phyloP scores from a whole-genome alignment of 2,797 vertebrate species.

The Otus scops region DNA sequence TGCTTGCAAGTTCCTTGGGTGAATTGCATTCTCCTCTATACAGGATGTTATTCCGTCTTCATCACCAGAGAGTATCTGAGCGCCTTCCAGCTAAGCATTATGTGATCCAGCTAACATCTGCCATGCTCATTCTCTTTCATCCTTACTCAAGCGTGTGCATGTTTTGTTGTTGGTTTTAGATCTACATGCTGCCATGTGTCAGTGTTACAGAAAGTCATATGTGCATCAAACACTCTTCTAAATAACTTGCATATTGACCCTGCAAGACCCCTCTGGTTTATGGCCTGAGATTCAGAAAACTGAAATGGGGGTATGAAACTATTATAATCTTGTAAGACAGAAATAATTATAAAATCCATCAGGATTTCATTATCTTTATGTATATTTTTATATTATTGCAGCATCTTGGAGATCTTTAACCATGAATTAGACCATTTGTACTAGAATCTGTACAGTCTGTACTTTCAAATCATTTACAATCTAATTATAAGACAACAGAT shows the following conservation, averaged over 20 bases:
- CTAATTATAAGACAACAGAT: slow-evolving; percentile 26
- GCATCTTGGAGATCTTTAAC: slow-evolving; percentile 13
- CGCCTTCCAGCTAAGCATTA: slow-evolving; percentile 36
- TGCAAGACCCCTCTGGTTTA: slow-evolving; percentile 35
- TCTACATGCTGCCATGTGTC: slow-evolving; percentile 48
- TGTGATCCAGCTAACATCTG: slow-evolving; percentile 51
- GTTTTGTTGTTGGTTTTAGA: slow-evolving; percentile 50
- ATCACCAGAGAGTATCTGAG: not conserved
- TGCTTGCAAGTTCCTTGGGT: not conserved
- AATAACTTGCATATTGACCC: slow-evolving; percentile 55
- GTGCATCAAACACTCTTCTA: slow-evolving; percentile 52
- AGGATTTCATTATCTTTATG: slow-evolving; percentile 31
- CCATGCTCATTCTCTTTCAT: slow-evolving; percentile 59
- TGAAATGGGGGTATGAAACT: not conserved
- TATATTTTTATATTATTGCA: not conserved
- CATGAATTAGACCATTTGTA: slow-evolving; percentile 22
- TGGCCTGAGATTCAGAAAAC: not conserved
- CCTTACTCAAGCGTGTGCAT: slow-evolving; percentile 6
- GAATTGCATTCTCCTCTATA: slow-evolving; percentile 10
- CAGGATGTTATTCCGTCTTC: slow-evolving; percentile 52
- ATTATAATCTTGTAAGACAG: not conserved
- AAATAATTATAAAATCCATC: slow-evolving; percentile 41
- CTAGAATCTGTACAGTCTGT: not conserved
- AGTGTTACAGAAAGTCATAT: slow-evolving; percentile 43
- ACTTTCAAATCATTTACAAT: slow-evolving; percentile 17